phyloP scores from a whole-genome alignment of 1,140 invertebrate genomes.

The Charaxes varanes region DNA sequence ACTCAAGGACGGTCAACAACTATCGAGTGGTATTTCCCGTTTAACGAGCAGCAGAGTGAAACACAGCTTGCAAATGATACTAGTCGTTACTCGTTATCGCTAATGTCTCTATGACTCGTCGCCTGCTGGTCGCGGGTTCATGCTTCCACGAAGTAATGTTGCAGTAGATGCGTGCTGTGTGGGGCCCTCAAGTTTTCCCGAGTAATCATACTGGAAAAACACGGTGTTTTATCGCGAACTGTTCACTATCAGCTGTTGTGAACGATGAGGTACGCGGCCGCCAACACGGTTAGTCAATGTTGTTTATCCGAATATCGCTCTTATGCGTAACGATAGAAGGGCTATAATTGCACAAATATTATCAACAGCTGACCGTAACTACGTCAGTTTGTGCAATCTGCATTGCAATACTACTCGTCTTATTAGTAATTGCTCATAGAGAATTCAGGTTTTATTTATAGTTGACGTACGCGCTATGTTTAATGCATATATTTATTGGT shows the following conservation, averaged over 20 bases:
- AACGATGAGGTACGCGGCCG: slow-evolving; percentile 36
- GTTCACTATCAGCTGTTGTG: slow-evolving; percentile 57
- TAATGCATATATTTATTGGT: no score
- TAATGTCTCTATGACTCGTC: slow-evolving; percentile 22
- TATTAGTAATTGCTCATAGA: not conserved
- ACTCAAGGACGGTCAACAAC: slow-evolving; percentile 58
- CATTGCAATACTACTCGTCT: slow-evolving; percentile 9
- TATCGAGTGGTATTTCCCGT: slow-evolving; percentile 58
- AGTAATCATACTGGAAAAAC: slow-evolving; percentile 63
- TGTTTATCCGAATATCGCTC: slow-evolving; percentile 29
- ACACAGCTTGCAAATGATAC: slow-evolving; percentile 31
- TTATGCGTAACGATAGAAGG: slow-evolving; percentile 18
- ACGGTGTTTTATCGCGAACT: slow-evolving; percentile 56
- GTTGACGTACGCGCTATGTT: not conserved
- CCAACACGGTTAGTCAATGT: slow-evolving; percentile 39
- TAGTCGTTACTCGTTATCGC: slow-evolving; percentile 28
- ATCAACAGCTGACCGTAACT: slow-evolving; percentile 24
- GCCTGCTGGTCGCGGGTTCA: slow-evolving; percentile 20
- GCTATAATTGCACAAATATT: slow-evolving; percentile 12
- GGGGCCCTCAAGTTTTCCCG: slow-evolving; percentile 44
- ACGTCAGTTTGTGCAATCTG: slow-evolving; percentile 16
- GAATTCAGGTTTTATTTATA: not conserved
- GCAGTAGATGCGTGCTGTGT: slow-evolving; percentile 20
- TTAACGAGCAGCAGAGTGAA: slow-evolving; percentile 39
- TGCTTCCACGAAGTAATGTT: slow-evolving; percentile 12